Evolutionary conservation across 2,888 invertebrate species (phyloP).

Genomic region (Belgica antarctica): DNA sequence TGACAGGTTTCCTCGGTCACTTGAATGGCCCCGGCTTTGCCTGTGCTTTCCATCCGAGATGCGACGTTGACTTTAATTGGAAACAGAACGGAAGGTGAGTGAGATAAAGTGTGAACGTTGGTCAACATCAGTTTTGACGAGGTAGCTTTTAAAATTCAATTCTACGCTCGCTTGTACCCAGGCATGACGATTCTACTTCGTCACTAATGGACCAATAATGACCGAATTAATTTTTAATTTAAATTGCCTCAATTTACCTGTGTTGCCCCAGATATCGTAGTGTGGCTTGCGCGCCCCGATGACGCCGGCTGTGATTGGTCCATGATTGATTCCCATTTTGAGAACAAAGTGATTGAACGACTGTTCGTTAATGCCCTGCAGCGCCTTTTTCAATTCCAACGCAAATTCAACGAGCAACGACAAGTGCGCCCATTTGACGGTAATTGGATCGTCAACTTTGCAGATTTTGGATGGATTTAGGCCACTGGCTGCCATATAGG

Average conservation of each 20-base stretch:
- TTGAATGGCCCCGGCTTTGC: conserved; percentile 91
- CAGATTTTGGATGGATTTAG: conserved; percentile 67
- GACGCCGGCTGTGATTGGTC: conserved; percentile 92
- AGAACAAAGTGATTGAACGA: conserved; percentile 93
- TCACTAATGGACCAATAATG: too few species aligned
- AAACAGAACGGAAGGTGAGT: not conserved
- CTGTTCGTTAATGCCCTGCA: conserved; percentile 89
- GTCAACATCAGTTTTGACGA: too few species aligned
- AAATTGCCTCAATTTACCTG: conserved; percentile 51
- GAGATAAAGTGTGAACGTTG: not conserved
- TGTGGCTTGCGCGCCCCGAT: conserved; percentile 94
- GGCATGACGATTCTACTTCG: too few species aligned
- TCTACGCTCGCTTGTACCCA: too few species aligned
- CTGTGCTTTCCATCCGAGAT: conserved; percentile 96
- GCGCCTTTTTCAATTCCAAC: conserved; percentile 82
- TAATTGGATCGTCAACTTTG: conserved; percentile 69
- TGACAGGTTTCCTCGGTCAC: conserved; percentile 92
- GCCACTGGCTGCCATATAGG: conserved; percentile 95
- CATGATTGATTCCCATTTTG: conserved; percentile 93
- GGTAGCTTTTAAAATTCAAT: too few species aligned
- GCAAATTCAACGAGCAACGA: conserved; percentile 86
- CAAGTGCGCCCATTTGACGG: conserved; percentile 79
- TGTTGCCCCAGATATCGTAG: conserved; percentile 96
- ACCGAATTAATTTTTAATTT: too few species aligned
- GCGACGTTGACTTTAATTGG: conserved; percentile 77